phyloP scores from a whole-genome alignment of 2,113 vertebrate genomes.

The Aptenodytes forsteri region DNA sequence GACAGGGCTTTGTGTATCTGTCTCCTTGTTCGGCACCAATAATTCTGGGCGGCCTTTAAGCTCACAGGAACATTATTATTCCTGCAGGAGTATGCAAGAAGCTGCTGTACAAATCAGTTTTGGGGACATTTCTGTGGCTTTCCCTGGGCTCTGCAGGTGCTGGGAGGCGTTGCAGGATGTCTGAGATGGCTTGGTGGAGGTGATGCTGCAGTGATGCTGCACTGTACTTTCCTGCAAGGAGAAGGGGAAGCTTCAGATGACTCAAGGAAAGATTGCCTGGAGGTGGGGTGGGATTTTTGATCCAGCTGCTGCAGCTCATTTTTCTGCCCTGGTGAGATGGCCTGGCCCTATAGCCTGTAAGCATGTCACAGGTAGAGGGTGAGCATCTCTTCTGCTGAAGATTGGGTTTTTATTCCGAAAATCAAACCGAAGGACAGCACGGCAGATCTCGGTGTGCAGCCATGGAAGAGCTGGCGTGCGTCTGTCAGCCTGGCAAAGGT shows the following conservation, averaged over 20 bases:
- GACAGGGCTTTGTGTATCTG: rapidly evolving
- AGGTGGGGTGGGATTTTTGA: neutral
- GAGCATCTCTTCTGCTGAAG: neutral
- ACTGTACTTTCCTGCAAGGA: rapidly evolving
- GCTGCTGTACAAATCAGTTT: neutral
- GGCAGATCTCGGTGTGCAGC: neutral
- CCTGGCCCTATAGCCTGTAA: neutral
- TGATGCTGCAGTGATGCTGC: neutral
- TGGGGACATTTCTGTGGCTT: neutral
- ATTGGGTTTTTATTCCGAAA: neutral
- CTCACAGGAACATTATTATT: rapidly evolving
- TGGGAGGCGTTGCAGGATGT: neutral
- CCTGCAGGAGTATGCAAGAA: neutral
- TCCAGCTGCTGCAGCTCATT: neutral
- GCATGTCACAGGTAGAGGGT: neutral
- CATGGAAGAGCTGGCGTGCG: neutral
- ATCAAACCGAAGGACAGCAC: rapidly evolving
- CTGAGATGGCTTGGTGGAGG: neutral
- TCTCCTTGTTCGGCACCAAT: rapidly evolving
- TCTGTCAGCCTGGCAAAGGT: neutral
- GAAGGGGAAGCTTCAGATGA: rapidly evolving
- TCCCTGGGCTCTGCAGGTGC: neutral
- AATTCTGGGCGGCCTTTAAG: rapidly evolving
- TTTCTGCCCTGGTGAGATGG: neutral
- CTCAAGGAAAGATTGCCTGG: neutral